Base-by-base conservation (phyloP, 2,888 invertebrate genomes). In the Andricus curvator region DNA sequence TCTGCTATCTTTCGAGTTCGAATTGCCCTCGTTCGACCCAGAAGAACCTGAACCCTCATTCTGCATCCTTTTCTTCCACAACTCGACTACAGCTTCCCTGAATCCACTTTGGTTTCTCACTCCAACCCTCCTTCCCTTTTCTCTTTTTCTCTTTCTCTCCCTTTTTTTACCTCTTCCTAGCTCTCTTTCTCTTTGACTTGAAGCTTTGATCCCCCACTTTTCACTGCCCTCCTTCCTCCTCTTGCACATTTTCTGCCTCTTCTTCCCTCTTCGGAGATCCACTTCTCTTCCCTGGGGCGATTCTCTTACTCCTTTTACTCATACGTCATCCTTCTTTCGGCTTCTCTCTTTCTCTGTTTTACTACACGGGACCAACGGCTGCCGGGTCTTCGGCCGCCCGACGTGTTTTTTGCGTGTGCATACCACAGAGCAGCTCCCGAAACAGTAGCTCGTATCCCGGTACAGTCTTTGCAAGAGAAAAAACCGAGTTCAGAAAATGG, bases 321-420 rank as follows among this genome's bases (percentile, higher is more conserved):
- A 41, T 37, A 81, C 79, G 77, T 82, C 62, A 77, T 79, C 48
- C 44, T 81, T 78, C 79, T 78, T 62, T 82, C 83, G 65, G 70
- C 77, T 82, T 81, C 78, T 67, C 62, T 83, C 84, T 82, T 81
- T 81, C 83, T 85, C 81, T 81, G 80, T 84, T 85, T 85, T 84
- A 85, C 84, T 83, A 84, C 85, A 77, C 67, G 83, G 83, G 82
- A 84, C 81, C 82, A 83, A 83, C 80, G 82, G 83, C 84, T 84
- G 85, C 83, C 87, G 89, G 89, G 88, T 90, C 91, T 89, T 89
- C 90, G 89, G 91, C 91, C 90, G 92, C 92, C 90, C 89, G 91
- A 92, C 92, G 92, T 92, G 92, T 92, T 92, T 92, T 92, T 92
- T 92, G 92, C 89, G 88, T 87, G 90, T 91, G 92, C 92, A 92